These are phyloP conservation scores for Lateolabrax maculatus DNA, from an alignment of 2,797 vertebrate species.

Conservation along the genomic window DNA sequence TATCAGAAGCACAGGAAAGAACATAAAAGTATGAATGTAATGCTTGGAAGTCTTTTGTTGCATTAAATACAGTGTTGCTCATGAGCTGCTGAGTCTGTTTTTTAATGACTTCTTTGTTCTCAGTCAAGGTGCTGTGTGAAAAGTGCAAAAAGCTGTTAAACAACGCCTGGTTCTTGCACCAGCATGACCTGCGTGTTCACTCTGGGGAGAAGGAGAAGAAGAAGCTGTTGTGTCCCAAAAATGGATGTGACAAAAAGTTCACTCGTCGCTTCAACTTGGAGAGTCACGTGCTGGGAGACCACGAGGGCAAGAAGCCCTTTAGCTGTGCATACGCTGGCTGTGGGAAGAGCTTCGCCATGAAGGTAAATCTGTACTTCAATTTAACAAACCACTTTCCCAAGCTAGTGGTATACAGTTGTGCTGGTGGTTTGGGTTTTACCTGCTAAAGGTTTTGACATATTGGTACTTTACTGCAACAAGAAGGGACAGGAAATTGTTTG, in stretches of 20 bases:
- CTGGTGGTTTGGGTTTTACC: not conserved
- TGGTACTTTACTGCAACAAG: not conserved
- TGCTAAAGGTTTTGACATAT: not conserved
- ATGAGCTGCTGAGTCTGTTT: not conserved
- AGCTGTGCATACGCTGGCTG: constrained; percentile 87
- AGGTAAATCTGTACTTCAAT: constrained; percentile 79
- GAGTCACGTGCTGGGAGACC: constrained; percentile 90
- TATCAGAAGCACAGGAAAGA: constrained; percentile 87
- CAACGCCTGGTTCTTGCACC: constrained; percentile 85
- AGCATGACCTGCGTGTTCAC: constrained; percentile 88
- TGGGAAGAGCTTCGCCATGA: constrained; percentile 91
- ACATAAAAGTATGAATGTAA: constrained; percentile 85
- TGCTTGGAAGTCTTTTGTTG: not conserved
- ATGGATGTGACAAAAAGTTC: constrained; percentile 89
- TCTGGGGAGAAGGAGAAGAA: constrained; percentile 69
- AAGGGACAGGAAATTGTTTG: not conserved
- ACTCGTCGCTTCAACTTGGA: constrained; percentile 90
- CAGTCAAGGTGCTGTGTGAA: constrained; percentile 83
- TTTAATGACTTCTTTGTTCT: not conserved
- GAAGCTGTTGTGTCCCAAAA: constrained; percentile 82
- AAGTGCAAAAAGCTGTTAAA: constrained; percentile 88
- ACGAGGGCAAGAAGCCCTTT: constrained; percentile 88
- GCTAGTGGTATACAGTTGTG: not conserved
- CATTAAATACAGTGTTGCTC: not conserved
- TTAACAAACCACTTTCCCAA: too few species aligned